Percentiles rank a stretch among this genome's conserved stretches.
Evolutionary conservation across 2,797 vertebrate genomes (phyloP).

Genomic region (Etheostoma perlongum): DNA sequence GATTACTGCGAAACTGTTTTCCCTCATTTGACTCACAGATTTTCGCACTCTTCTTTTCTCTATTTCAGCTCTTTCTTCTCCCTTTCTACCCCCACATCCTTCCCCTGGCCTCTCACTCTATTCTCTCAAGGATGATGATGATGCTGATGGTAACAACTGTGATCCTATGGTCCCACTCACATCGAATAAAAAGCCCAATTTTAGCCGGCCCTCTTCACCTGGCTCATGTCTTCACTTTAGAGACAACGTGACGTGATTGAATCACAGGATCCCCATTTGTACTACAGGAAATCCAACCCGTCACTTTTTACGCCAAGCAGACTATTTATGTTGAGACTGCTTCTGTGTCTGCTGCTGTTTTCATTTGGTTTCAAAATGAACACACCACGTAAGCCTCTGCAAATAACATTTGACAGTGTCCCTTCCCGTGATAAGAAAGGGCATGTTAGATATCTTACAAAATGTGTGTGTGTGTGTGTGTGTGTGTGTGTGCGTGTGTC

Average conservation of each 20-base stretch:
- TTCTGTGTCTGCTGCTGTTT: conserved; percentile 64
- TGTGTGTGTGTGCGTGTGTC: neutral
- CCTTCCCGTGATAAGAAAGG: conserved; percentile 42
- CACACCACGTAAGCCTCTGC: conserved; percentile 32
- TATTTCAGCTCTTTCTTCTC: neutral
- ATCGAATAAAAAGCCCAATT: conserved; percentile 38
- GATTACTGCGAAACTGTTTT: neutral
- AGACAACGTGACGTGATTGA: conserved; percentile 36
- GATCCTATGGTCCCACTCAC: neutral
- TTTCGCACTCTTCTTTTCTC: neutral
- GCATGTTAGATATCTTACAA: conserved; percentile 24
- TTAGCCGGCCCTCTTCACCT: conserved; percentile 24
- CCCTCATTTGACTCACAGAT: conserved; percentile 27
- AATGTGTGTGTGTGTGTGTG: conserved; percentile 4
- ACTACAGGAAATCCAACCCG: conserved; percentile 67
- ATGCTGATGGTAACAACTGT: conserved; percentile 5
- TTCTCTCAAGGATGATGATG: conserved; percentile 19
- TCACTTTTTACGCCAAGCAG: conserved; percentile 45
- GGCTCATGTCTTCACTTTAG: conserved; percentile 48
- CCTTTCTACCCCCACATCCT: neutral
- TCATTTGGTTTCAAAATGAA: conserved; percentile 37
- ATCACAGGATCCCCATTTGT: conserved; percentile 49
- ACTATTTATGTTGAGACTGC: conserved; percentile 72
- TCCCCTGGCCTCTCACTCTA: neutral
- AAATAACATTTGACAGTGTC: conserved; percentile 58